Percentiles rank a stretch among this genome's conserved stretches.
phyloP scores from a whole-genome alignment of 2,113 vertebrate genomes.

The Herpailurus yagouaroundi region DNA sequence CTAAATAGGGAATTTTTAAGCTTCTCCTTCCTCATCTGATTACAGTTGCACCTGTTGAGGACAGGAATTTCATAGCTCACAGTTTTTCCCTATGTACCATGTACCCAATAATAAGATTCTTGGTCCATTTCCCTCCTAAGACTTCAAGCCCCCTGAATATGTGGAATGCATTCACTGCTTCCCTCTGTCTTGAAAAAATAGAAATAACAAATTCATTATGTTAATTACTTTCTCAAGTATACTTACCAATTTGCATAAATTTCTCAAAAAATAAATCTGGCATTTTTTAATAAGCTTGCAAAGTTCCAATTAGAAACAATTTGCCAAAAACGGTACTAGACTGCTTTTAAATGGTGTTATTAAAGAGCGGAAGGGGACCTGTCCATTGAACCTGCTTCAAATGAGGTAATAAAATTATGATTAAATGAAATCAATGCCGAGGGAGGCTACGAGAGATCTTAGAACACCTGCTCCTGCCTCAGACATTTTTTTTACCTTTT shows the following conservation, averaged over 20 bases:
- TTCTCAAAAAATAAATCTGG: neutral
- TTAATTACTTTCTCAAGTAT: neutral
- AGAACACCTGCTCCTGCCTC: neutral
- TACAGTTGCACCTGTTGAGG: neutral
- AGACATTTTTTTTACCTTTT: neutral
- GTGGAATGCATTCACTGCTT: neutral
- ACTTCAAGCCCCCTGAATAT: neutral
- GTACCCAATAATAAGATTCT: neutral
- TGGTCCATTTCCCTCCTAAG: neutral
- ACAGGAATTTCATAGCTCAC: neutral
- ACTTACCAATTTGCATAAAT: neutral
- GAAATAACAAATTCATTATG: neutral
- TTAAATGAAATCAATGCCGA: conserved; percentile 2
- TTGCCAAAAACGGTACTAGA: neutral
- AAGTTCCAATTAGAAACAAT: neutral
- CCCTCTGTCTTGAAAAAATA: neutral
- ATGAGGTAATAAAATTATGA: neutral
- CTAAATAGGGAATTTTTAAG: neutral
- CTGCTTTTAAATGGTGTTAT: neutral
- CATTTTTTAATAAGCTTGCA: neutral
- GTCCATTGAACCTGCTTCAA: neutral
- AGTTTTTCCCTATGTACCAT: neutral
- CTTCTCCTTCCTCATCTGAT: neutral
- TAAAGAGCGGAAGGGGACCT: neutral
- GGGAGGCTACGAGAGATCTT: neutral